Base-by-base conservation (phyloP, 2,113 vertebrate genomes). In the Rhinolophus ferrumequinum region DNA sequence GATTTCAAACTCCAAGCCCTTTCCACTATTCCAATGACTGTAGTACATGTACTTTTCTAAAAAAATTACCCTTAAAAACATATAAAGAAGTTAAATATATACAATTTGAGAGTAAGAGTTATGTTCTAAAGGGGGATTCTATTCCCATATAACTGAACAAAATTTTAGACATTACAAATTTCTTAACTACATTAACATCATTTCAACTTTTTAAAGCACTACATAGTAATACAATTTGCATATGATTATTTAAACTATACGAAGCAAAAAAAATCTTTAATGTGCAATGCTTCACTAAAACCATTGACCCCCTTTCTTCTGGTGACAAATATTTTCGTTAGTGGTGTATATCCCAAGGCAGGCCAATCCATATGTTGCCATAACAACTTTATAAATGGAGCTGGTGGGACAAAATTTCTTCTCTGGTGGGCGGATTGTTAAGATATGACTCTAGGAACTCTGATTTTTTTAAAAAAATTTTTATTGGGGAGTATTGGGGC, bases 171-270 rank as follows among this genome's bases (percentile, higher is more conserved):
- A 80, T 72, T 80, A 90, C 54, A 54, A 82, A 80, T 12, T 41
- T 66, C 22, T 76, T 76, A 50, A 69, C 75, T 73, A 80, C 86
- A 80, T 54, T 77, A 88, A 88, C 92, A 92, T 66, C 26, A 5
- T 44, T 84, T 66, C 70, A 30, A 58, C 3, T 30, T 64, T 77
- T 92, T 81, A 28, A 69, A 50, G 50, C 7, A 75, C 6, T 19
- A 67, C 26, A 47, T 11, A 75, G 10, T 38, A 54, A 80, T 89
- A 72, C 3, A 92, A 93, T 81, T 89, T 90, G 81, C 33, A 70
- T 44, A 88, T 70, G 16, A 82, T 92, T 77, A 92, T 77, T 88
- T 77, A 64, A 88, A 89, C 67, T 85, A 75, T 3, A 21, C 76
- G 75, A 88, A 44, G 50, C 18, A 47, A 70, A 79, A 30, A 56